A percentile compares a stretch with the other conserved stretches of the same genome.
These are phyloP conservation scores for Spodoptera litura DNA, from an alignment of 1,140 invertebrate species.

Conservation along the genomic window DNA sequence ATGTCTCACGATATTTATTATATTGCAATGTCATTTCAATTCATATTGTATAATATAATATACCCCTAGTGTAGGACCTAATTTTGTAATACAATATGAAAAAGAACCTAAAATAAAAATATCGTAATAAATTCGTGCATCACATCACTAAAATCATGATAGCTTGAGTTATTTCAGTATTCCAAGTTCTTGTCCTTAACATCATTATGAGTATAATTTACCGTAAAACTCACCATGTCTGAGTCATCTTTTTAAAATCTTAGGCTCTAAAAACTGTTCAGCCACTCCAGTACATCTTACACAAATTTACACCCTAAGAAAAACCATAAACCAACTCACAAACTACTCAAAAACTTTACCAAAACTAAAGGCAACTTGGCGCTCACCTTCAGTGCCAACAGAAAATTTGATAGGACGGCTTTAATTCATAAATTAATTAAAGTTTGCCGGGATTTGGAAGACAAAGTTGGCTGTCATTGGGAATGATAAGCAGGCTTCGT, in stretches of 20 bases:
- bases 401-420: slow-evolving; percentile 65
- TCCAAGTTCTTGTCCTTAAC: no score
- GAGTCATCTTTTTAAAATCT: neutral
- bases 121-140: no score
- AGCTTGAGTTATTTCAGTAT: no score
- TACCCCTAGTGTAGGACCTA: no score
- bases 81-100: no score
- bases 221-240: no score
- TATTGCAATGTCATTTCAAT: no score
- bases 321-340: neutral
- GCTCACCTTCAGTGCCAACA: slow-evolving; percentile 14
- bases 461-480: slow-evolving; percentile 67
- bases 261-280: neutral
- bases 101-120: no score
- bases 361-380: slow-evolving; percentile 33
- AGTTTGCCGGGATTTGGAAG: slow-evolving; percentile 59
- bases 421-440: slow-evolving; percentile 82
- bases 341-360: neutral
- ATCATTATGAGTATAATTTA: no score
- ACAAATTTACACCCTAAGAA: neutral
- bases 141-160: no score
- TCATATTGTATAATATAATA: no score
- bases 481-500: slow-evolving; percentile 74
- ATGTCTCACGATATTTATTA: no score
- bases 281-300: neutral